Evolutionary conservation across 2,888 invertebrate genomes (phyloP), one percentile per base, ranked within the genome.

Genomic region (Octonoba sinensis): DNA sequence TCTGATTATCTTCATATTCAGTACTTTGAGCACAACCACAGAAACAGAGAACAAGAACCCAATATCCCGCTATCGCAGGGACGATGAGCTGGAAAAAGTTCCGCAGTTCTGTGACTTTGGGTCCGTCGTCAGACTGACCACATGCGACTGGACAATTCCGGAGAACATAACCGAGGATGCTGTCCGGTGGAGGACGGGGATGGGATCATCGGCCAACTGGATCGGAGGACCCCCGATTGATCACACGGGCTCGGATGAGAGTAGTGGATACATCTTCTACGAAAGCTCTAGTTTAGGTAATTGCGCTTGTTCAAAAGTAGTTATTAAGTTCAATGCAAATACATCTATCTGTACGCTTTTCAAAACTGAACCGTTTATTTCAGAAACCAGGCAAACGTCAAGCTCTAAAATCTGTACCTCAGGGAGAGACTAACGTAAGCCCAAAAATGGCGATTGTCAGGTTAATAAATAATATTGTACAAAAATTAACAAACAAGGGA

Each of bases 261-360:
- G 72, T 49, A 89, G 89, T 57, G 91, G 91, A 0, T 91, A 91
- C 82, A 89, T 89, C 3, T 90, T 91, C 74, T 88, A 91, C 84
- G 91, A 91, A 85, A 91, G 90, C 1, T 91, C 91, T 11, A 36
- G 36, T 36, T 36, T 36, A 36, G 13, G 57, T 13, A 57, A 22
- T 56, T 11, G 15, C 12, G 3, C 8, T 36, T 36, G 6, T 36
- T 36, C 8, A n/a, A n/a, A n/a, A n/a, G n/a, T n/a, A n/a, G n/a
- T n/a, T n/a, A n/a, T n/a, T n/a, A n/a, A n/a, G n/a, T n/a, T n/a
- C n/a, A n/a, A n/a, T n/a, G n/a, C n/a, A n/a, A n/a, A n/a, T n/a
- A n/a, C n/a, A n/a, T n/a, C n/a, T n/a, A n/a, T n/a, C n/a, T n/a
- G n/a, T n/a, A n/a, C n/a, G n/a, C n/a, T n/a, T n/a, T n/a, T n/a